Base-by-base conservation (phyloP, 2,797 vertebrate genomes). In the Etheostoma perlongum region DNA sequence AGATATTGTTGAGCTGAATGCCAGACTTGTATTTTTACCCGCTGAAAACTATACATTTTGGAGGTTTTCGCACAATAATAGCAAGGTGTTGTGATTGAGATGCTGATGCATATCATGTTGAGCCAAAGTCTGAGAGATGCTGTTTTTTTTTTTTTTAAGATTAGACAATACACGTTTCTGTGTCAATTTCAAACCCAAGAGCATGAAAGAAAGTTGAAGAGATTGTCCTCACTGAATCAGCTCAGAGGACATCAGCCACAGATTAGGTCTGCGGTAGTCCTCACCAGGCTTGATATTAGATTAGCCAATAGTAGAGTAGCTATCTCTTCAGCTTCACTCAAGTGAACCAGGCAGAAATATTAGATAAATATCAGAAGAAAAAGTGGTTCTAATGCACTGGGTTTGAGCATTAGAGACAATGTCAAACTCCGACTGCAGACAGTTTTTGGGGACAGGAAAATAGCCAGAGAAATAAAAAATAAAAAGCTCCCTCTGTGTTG, bases 351-450 rank as follows among this genome's bases (percentile, higher is more conserved):
- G 74, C 58, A 53, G 52, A 78, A 52, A 52, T 47, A 69, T 63
- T 53, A 72, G 30, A 78, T 67, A 78, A 10, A 10, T 40, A 40
- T 13, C 48, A 78, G 67, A 68, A 27, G 67, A 66, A 18, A 51
- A 83, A 79, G 79, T 88, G 69, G 80, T 80, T 67, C 69, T 63
- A 83, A 65, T 74, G 54, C 64, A 52, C 40, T 2, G 15, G 66
- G 70, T 58, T 66, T 14, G 18, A 85, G 74, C 13, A 52, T 78
- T 67, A 68, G 19, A 81, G 49, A 78, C 64, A 69, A 72, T 53
- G 49, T 40, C 51, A 33, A 23, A 65, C 49, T 68, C 15, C 9
- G 4, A 65, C 54, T 61, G 40, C 48, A 63, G 58, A 65, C 55
- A 53, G 23, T 53, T 72, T 48, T 48, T 16, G 64, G 58, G 72